Base-by-base conservation (phyloP, 2,797 vertebrate species). In the Florisuga fusca region DNA sequence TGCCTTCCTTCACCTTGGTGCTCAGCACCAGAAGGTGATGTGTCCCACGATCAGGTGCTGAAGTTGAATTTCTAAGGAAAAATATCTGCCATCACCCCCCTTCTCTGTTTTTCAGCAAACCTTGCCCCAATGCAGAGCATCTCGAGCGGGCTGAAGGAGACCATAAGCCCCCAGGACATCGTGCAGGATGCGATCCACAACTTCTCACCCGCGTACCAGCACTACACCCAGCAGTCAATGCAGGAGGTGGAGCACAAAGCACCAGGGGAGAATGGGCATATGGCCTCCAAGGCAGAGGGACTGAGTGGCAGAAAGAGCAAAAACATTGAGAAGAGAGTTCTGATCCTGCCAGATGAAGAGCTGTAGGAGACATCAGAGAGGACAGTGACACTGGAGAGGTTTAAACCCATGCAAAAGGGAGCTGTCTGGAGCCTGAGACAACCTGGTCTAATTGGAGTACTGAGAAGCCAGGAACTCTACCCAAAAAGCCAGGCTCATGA, bases 111-210 rank as follows among this genome's bases (percentile, higher is more conserved):
- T 91, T 61, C 97, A 99, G 99, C 98, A 29, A 98, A 97, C 43
- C 86, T 98, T 0, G 99, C 99, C 12, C 98, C 99, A 0, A 99
- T 99, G 99, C 99, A 99, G 97, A 99, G 99, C 98, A 99, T 99
- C 97, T 99, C 99, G 20, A 99, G 99, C 1, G 99, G 99, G 23
- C 97, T 99, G 95, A 99, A 99, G 97, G 99, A 99, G 97, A 99
- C 99, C 54, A 99, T 99, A 36, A 99, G 99, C 89, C 99, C 99
- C 1, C 98, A 98, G 50, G 99, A 99, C 91, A 99, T 99, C 3
- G 99, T 99, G 27, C 99, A 99, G 96, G 99, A 99, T 2, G 99
- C 99, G n/a, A 99, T 99, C 94, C 99, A 99, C 97, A 99, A 99
- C 98, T 99, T 99, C 98, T 99, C 99, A 0, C 99, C 99, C 0